A percentile compares a stretch with the other conserved stretches of the same genome.
phyloP scores from a whole-genome alignment of 1,140 invertebrate genomes.

The Zaprionus inermis region DNA sequence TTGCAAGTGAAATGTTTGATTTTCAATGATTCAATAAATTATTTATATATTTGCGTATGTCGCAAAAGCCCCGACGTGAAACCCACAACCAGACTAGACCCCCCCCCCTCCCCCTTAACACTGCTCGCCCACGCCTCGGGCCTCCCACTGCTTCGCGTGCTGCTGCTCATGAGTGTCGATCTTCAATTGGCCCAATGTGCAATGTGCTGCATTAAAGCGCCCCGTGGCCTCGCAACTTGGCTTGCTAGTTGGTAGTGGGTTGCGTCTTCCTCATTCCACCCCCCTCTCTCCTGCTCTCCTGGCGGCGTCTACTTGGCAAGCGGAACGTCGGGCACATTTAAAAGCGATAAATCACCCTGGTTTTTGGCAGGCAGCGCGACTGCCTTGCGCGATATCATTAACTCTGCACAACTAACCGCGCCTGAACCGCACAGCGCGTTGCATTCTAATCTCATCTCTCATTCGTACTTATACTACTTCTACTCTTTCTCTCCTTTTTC shows the following conservation, averaged over 20 bases:
- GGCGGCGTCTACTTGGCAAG: slow-evolving; percentile 61
- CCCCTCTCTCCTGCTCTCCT: slow-evolving; percentile 13
- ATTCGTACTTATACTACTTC: slow-evolving; percentile 4
- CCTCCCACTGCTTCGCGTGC: neutral
- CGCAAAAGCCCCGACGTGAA: slow-evolving; percentile 7
- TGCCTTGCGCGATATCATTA: slow-evolving; percentile 70
- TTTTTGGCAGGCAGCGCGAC: slow-evolving; percentile 69
- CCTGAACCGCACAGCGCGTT: slow-evolving; percentile 16
- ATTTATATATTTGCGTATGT: slow-evolving; percentile 81
- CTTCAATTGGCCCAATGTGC: slow-evolving; percentile 67
- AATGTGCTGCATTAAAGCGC: slow-evolving; percentile 57
- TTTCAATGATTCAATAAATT: slow-evolving; percentile 83
- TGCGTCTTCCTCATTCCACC: neutral
- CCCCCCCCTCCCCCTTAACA: neutral
- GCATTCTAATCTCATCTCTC: slow-evolving; percentile 65
- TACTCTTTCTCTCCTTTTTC: slow-evolving; percentile 6
- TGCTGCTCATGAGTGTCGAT: slow-evolving; percentile 53
- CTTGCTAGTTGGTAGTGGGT: neutral
- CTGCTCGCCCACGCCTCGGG: too few species aligned
- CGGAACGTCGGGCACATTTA: slow-evolving; percentile 70
- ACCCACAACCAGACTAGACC: neutral
- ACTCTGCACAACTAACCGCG: slow-evolving; percentile 59
- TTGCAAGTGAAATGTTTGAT: slow-evolving; percentile 83
- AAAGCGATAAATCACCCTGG: slow-evolving; percentile 75
- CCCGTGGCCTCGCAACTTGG: neutral